These are phyloP conservation scores for Erpetoichthys calabaricus DNA, from an alignment of 2,797 vertebrate genomes.

Conservation along the genomic window DNA sequence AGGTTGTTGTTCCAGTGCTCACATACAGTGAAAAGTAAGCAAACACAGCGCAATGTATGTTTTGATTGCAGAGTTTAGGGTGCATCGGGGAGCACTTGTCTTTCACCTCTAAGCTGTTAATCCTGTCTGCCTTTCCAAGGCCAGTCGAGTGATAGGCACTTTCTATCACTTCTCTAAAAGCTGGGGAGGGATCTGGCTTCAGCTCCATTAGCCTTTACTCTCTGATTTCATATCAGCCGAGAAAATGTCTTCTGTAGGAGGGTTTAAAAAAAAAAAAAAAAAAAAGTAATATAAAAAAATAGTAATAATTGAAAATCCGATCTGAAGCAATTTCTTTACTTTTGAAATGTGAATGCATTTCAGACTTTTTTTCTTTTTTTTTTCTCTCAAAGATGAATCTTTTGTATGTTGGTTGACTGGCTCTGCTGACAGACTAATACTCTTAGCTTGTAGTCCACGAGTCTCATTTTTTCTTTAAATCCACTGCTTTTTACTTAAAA, in stretches of 20 bases:
- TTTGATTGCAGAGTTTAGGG: neutral
- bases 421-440: too few relatives aligned
- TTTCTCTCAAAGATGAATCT: neutral
- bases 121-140: neutral
- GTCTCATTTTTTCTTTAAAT: too few relatives aligned
- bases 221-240: conserved; percentile 5
- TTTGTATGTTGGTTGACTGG: too few relatives aligned
- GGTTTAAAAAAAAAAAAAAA: conserved; percentile 7
- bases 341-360: conserved; percentile 13
- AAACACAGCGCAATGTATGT: neutral
- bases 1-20: neutral
- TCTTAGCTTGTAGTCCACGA: too few relatives aligned
- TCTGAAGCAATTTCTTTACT: conserved; percentile 19
- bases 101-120: neutral
- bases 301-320: conserved; percentile 24
- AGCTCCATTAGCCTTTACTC: conserved; percentile 17
- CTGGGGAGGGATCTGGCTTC: conserved; percentile 10
- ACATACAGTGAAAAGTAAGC: neutral
- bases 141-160: conserved; percentile 8
- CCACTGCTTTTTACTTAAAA: too few relatives aligned
- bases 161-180: conserved; percentile 20
- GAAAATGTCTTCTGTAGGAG: neutral
- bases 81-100: neutral
- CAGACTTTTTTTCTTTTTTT: conserved; percentile 5
- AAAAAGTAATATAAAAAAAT: conserved; percentile 17